These are phyloP conservation scores for Dolichomitus sp. DNA, from an alignment of 2,888 invertebrate species.

Conservation along the genomic window DNA sequence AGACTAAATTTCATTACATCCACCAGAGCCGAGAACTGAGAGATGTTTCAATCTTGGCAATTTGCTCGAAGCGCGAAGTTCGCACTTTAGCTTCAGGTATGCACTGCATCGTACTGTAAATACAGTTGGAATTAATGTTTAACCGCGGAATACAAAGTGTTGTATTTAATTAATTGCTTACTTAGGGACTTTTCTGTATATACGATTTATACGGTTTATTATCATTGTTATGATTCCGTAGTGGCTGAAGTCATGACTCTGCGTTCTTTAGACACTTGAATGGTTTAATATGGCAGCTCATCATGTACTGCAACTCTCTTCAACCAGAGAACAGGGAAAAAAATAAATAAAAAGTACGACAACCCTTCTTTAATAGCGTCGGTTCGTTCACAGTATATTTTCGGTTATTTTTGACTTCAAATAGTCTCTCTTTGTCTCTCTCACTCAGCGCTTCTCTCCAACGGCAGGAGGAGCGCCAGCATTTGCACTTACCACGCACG, in stretches of 20 bases:
- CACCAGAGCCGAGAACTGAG: conserved; percentile 17
- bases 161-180: conserved; percentile 26
- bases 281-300: conserved; percentile 70
- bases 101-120: not conserved
- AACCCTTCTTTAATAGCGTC: conserved; percentile 28
- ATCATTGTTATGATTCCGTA: not conserved
- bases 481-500: too few species aligned
- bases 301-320: conserved; percentile 44
- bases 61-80: conserved; percentile 25
- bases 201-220: conserved; percentile 23
- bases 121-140: not conserved
- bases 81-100: conserved; percentile 15
- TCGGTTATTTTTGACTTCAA: conserved; percentile 69
- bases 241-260: not conserved
- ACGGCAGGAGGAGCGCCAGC: too few species aligned
- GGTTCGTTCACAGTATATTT: conserved; percentile 52
- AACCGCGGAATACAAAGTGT: conserved; percentile 1
- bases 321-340: not conserved
- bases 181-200: not conserved
- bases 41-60: conserved; percentile 55
- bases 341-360: conserved; percentile 2
- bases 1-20: conserved; percentile 52
- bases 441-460: too few species aligned
- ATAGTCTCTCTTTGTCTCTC: conserved; percentile 11
- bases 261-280: conserved; percentile 21